Evolutionary conservation across 2,113 vertebrate genomes (phyloP), one percentile per base, ranked within the genome.

Genomic region (Gavia stellata): DNA sequence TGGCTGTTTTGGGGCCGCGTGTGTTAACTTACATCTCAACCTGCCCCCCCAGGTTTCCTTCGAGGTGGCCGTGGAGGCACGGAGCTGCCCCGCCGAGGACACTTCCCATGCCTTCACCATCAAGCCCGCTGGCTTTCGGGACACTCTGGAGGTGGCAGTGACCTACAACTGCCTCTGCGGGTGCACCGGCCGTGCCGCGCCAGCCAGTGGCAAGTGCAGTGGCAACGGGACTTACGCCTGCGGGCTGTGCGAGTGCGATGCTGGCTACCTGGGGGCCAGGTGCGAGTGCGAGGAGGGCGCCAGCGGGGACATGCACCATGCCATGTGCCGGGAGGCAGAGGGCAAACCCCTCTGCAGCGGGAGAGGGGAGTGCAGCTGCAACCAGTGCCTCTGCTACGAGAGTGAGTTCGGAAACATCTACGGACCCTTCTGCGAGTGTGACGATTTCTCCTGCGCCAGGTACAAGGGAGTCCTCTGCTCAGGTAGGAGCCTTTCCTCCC

Each of bases 341-440:
- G 99, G 99, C 88, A 99, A 99, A 91, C 99, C 99, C 36, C 84
- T 99, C 61, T 99, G 99, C 98, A 99, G 99, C 4, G 99, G 99
- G 13, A 98, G 99, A 0, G 99, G 99, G 2, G 98, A 99, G 77
- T 99, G 99, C 98, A 99, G 98, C 98, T 99, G 99, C 96, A 99
- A 99, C 98, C 99, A 99, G 97, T 99, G 99, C 56, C 98, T 99
- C 79, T 99, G 99, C 98, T 99, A 98, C 5, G 98, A 99, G 96
- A 99, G 99, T 0, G 99, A 99, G 97, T 99, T 99, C 0, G 99
- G 99, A 23, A 99, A 99, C 98, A 99, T 99, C 97, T 99, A 99
- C 5, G 99, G 99, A 25, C 96, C 98, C 84, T 99, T 98, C 99
- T 99, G 99, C 52, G 99, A 99, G 96, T 99, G 99, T 0, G 99